A percentile compares a stretch with the other conserved stretches of the same genome.
Evolutionary conservation across 2,888 invertebrate genomes (phyloP).

Genomic region (Lycia hirtaria): DNA sequence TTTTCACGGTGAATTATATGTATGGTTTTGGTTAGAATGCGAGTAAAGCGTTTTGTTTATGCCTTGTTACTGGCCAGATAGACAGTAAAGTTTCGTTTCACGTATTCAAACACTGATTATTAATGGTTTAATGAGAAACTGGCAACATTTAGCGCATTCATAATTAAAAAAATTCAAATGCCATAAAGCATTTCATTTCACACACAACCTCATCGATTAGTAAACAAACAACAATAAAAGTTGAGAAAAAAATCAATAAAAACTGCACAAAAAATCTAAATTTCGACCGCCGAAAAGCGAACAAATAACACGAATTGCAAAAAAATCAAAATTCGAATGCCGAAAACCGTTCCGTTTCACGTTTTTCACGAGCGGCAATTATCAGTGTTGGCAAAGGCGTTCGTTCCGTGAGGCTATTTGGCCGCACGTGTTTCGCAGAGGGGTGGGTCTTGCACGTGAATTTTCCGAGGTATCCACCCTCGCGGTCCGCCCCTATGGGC

Average conservation of each 20-base stretch:
- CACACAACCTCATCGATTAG: background rate
- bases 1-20: conserved; percentile 25
- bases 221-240: background rate
- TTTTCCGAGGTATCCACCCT: conserved; percentile 85
- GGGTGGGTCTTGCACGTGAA: conserved; percentile 83
- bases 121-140: too few species aligned
- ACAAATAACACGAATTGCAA: too few species aligned
- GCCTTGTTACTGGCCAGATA: conserved; percentile 11
- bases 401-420: conserved; percentile 80
- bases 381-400: conserved; percentile 80
- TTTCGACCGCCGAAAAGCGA: conserved; percentile 56
- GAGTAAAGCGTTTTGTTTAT: conserved; percentile 18
- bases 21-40: conserved; percentile 26
- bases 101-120: too few species aligned
- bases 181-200: background rate
- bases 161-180: background rate
- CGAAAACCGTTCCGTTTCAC: conserved; percentile 59
- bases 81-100: background rate
- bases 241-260: background rate
- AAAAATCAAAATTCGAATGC: conserved; percentile 58
- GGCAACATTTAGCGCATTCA: background rate
- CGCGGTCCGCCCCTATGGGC: conserved; percentile 85
- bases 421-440: conserved; percentile 77
- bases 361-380: conserved; percentile 76
- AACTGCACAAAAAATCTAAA: too few species aligned